A percentile compares a stretch with the other conserved stretches of the same genome.
Evolutionary conservation across 2,888 invertebrate genomes (phyloP).

Genomic region (Tanypteryx hageni): DNA sequence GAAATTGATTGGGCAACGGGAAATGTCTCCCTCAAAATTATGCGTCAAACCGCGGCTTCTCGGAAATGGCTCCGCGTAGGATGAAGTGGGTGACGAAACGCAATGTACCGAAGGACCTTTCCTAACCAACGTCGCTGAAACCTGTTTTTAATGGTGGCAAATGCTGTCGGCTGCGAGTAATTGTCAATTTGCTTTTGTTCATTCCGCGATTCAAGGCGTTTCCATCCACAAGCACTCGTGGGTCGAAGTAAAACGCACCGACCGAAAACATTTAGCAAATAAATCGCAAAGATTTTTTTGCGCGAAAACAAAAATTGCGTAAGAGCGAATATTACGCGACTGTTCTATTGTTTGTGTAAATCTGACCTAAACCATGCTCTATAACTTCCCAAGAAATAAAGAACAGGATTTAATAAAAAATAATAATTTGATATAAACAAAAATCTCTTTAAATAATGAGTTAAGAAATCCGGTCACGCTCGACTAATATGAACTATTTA

Average conservation of each 20-base stretch:
- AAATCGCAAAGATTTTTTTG: no score
- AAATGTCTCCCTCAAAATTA: neutral
- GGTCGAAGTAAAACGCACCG: neutral
- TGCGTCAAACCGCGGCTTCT: neutral
- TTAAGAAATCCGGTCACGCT: no score
- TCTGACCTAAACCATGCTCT: no score
- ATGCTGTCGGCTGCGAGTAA: neutral
- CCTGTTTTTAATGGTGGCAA: neutral
- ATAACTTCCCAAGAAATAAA: no score
- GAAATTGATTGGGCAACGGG: conserved; percentile 6
- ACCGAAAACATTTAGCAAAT: no score
- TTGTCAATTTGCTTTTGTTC: neutral
- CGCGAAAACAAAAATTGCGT: no score
- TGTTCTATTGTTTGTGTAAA: no score
- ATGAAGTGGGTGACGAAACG: neutral
- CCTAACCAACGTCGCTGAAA: neutral
- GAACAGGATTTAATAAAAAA: no score
- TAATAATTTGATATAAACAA: no score
- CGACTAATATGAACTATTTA: no score
- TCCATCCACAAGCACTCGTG: neutral
- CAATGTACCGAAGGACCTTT: neutral
- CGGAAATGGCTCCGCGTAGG: neutral
- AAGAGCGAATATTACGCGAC: no score
- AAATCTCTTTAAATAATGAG: no score
- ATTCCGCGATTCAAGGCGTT: neutral